Evolutionary conservation across 2,888 invertebrate genomes (phyloP), one percentile per base, ranked within the genome.

Genomic region (Liposcelis brunnea): DNA sequence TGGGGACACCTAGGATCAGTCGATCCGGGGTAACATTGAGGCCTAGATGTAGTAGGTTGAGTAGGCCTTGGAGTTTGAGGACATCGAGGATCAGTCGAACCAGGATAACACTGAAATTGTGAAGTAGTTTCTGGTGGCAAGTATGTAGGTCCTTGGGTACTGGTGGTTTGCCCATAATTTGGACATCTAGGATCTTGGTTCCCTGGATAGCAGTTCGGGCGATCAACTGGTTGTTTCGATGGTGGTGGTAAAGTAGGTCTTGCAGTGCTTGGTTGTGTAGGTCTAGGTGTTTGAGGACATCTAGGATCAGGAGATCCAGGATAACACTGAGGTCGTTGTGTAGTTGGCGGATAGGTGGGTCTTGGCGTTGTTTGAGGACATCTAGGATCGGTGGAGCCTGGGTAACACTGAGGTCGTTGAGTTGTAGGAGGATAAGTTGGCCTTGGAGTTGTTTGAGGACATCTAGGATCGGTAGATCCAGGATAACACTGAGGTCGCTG

Each of bases 151-250:
- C 40, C 21, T 12, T 16, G 15, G 42, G 55, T 51, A 38, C 48
- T 52, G 47, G 49, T 49, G 45, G 42, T 44, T 8, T 26, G 26
- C 5, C 26, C 26, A 26, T 31, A 51, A 42, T 52, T 51, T 0
- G 61, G 61, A 46, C 64, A 64, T n/a, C 59, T 52, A 1, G 64
- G 61, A 50, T 68, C 64, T 59, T 50, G 54, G 1, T 33, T 60
- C 18, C 59, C 62, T 1, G 62, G 61, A 47, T 56, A 61, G 42
- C 61, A 62, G 2, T 50, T 52, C 10, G 56, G 56, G 31, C 57
- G 57, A n/a, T n/a, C n/a, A n/a, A n/a, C n/a, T n/a, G n/a, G n/a
- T n/a, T n/a, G n/a, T n/a, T n/a, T n/a, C n/a, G n/a, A n/a, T n/a
- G n/a, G n/a, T n/a, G n/a, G n/a, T n/a, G n/a, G n/a, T n/a, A n/a